A percentile compares a stretch with the other conserved stretches of the same genome.
Evolutionary conservation across 2,888 invertebrate species (phyloP).

Genomic region (Ferrisia virgata): DNA sequence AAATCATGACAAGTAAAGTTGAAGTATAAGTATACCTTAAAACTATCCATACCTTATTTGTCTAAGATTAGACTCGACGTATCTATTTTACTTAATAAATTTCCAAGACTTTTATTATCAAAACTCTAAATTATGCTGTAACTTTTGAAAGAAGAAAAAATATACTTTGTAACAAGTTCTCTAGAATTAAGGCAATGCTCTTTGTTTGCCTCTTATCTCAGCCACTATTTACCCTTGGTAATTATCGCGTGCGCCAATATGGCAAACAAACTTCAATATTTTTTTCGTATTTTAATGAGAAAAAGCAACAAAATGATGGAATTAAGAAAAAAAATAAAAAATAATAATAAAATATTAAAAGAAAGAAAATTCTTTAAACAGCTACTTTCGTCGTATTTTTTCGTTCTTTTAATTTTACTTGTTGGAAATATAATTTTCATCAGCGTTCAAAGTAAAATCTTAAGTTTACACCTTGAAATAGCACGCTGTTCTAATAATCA

Average conservation of each 20-base stretch:
- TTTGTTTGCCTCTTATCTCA: not conserved
- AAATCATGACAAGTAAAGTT: too few relatives aligned
- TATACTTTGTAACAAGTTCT: too few relatives aligned
- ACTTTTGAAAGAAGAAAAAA: too few relatives aligned
- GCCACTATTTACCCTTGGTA: not conserved
- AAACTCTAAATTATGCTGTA: too few relatives aligned
- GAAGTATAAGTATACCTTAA: too few relatives aligned
- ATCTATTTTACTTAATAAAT: too few relatives aligned
- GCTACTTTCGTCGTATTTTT: not conserved
- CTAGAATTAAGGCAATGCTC: too few relatives aligned
- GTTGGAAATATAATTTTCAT: not conserved
- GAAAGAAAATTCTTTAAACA: not conserved
- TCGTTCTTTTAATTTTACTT: not conserved
- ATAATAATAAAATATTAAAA: too few relatives aligned
- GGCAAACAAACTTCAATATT: not conserved
- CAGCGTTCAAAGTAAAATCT: not conserved
- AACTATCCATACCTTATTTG: too few relatives aligned
- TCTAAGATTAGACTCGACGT: too few relatives aligned
- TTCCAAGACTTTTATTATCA: too few relatives aligned
- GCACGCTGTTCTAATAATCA: too few relatives aligned
- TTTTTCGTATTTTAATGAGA: not conserved
- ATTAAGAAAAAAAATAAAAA: not conserved
- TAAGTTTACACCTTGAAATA: not conserved
- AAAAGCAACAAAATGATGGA: not conserved
- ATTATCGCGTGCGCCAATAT: not conserved